These are phyloP conservation scores for Corythornis vintsioides DNA, from an alignment of 2,113 vertebrate species.

Conservation along the genomic window DNA sequence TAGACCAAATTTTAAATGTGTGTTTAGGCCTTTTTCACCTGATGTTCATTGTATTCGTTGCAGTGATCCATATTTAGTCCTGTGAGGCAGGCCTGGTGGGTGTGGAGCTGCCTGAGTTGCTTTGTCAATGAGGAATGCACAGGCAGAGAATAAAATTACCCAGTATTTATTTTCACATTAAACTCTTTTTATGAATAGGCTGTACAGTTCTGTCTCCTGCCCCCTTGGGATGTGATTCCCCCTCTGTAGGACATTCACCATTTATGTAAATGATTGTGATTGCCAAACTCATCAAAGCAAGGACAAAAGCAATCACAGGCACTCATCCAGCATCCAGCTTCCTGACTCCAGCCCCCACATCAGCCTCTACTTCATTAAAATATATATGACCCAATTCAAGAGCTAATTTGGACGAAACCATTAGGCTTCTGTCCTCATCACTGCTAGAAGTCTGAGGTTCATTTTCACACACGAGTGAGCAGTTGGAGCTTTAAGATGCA, in stretches of 20 bases:
- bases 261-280: constrained; percentile 51
- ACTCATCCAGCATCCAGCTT: constrained; percentile 30
- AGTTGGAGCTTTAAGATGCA: constrained; percentile 55
- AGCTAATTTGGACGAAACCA: constrained; percentile 59
- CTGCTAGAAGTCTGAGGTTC: constrained; percentile 30
- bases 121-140: not conserved
- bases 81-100: not conserved
- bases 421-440: constrained; percentile 55
- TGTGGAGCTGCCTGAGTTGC: not conserved
- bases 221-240: not conserved
- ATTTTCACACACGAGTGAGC: constrained; percentile 58
- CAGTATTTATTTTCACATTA: not conserved
- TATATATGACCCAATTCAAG: constrained; percentile 50
- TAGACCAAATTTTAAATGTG: not conserved
- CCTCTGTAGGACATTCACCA: not conserved
- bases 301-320: constrained; percentile 49
- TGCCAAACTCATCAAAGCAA: constrained; percentile 61
- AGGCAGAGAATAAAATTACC: not conserved
- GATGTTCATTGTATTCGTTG: not conserved
- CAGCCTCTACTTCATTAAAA: constrained; percentile 61
- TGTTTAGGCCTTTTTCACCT: not conserved
- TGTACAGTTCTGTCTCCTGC: not conserved
- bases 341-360: not conserved
- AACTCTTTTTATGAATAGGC: not conserved
- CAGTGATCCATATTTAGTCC: not conserved